Evolutionary conservation across 1,140 invertebrate species (phyloP).

Genomic region (Ylistrum balloti): DNA sequence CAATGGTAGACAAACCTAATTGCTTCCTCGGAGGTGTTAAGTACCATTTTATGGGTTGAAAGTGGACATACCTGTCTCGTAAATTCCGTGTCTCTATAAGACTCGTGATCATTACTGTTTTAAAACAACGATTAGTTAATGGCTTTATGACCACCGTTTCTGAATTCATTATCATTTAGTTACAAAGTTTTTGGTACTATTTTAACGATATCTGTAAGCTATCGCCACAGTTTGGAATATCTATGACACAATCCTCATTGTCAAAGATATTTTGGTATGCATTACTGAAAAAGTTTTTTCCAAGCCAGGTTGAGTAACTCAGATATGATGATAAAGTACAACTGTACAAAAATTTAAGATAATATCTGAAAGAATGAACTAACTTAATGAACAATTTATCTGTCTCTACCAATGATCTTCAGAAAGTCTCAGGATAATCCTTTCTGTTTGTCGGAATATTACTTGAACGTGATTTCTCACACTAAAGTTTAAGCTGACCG

Average conservation of each 20-base stretch:
- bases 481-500: no score
- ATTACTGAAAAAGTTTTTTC: no score
- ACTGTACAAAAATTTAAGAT: no score
- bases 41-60: neutral
- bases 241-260: neutral
- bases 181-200: neutral
- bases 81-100: neutral
- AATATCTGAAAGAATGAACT: no score
- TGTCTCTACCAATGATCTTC: no score
- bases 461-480: no score
- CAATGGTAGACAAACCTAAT: neutral
- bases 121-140: neutral
- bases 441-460: no score
- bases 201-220: neutral
- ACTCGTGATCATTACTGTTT: neutral
- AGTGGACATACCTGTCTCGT: slow-evolving; percentile 31
- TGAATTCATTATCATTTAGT: neutral
- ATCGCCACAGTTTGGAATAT: neutral
- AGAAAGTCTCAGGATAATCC: no score
- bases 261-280: no score
- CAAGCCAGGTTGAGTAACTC: no score
- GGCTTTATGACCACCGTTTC: neutral
- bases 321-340: no score
- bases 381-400: no score
- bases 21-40: neutral